These are phyloP conservation scores for Acronicta aceris DNA, from an alignment of 2,888 invertebrate genomes.

Conservation along the genomic window DNA sequence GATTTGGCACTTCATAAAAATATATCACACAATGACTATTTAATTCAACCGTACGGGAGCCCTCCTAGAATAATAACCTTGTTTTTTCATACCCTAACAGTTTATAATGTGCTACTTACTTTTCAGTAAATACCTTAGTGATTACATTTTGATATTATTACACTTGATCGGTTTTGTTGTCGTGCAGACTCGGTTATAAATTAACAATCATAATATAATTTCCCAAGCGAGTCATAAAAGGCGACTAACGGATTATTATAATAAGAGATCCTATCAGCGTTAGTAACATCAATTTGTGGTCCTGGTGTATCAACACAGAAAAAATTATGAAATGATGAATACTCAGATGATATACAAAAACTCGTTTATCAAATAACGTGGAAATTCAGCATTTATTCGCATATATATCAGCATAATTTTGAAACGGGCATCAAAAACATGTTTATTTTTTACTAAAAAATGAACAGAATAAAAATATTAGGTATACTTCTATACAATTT, in stretches of 20 bases:
- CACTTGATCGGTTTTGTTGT: not conserved
- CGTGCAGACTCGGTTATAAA: not conserved
- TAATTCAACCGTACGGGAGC: too few relatives aligned
- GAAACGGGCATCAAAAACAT: not conserved
- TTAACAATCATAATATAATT: not conserved
- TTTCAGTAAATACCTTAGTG: too few relatives aligned
- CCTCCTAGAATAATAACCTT: too few relatives aligned
- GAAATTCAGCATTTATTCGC: not conserved
- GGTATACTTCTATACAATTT: slow-evolving; percentile 17
- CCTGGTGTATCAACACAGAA: not conserved
- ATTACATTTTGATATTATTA: too few relatives aligned
- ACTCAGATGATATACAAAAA: not conserved
- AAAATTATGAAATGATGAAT: too few relatives aligned
- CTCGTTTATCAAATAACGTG: not conserved
- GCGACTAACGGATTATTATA: not conserved
- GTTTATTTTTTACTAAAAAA: slow-evolving; percentile 1
- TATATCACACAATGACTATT: too few relatives aligned
- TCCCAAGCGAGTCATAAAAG: not conserved
- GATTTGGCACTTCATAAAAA: too few relatives aligned
- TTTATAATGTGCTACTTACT: too few relatives aligned
- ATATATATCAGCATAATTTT: not conserved
- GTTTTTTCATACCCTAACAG: too few relatives aligned
- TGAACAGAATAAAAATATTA: slow-evolving; percentile 9
- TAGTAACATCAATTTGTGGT: not conserved
- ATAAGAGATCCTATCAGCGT: not conserved